Conservation (phyloP, 2,797 vertebrate species). For the Phataginus tricuspis region DNA sequence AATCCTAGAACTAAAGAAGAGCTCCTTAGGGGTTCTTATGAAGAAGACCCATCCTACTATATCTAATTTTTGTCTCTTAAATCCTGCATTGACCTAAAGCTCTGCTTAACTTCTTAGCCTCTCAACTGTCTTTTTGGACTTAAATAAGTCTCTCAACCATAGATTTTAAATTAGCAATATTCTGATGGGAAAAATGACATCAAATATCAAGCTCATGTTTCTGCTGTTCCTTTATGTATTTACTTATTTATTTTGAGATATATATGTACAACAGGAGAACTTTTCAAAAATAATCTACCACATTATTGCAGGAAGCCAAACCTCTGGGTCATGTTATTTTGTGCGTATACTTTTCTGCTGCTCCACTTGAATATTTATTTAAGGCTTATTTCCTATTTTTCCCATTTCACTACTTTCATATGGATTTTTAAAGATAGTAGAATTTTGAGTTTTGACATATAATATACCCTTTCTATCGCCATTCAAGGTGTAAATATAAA, state of each 20-base stretch:
- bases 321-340: neutral
- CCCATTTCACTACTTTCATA: neutral
- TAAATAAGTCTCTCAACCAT: neutral
- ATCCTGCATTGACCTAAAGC: neutral
- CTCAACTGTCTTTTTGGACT: neutral
- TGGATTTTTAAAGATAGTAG: neutral
- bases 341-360: neutral
- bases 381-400: neutral
- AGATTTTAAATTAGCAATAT: neutral
- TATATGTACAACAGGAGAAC: neutral
- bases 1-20: neutral
- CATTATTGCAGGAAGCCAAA: neutral
- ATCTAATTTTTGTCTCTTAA: neutral
- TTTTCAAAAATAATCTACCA: neutral
- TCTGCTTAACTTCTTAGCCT: neutral
- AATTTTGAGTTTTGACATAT: neutral
- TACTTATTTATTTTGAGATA: neutral
- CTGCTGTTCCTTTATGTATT: neutral
- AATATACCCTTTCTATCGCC: neutral
- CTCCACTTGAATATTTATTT: neutral
- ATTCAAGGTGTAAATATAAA: neutral
- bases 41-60: neutral
- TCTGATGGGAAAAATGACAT: neutral
- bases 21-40: neutral
- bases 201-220: neutral